Conservation (phyloP, 2,113 vertebrate genomes). For the Hippocampus abdominalis region DNA sequence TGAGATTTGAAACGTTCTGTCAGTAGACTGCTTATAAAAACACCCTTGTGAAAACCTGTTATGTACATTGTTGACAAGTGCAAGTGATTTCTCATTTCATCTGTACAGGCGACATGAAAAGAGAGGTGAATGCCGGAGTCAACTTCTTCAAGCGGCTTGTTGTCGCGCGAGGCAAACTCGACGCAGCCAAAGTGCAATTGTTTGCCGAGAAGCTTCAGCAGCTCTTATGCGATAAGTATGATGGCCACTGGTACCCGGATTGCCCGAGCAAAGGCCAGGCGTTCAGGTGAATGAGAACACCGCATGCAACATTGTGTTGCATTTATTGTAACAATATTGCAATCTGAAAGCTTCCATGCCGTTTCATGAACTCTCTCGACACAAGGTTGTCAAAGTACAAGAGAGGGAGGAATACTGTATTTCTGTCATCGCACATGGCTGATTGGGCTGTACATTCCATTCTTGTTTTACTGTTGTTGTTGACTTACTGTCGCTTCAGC, state of each 20-base stretch:
- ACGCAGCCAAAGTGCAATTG: constrained; percentile 70
- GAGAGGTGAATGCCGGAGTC: constrained; percentile 86
- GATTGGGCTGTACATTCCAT: neutral
- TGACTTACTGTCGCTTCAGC: neutral
- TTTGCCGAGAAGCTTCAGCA: constrained; percentile 81
- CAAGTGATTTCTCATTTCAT: neutral
- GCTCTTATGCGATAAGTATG: constrained; percentile 81
- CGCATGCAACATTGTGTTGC: neutral
- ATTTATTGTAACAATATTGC: neutral
- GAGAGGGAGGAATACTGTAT: neutral
- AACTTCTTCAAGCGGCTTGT: constrained; percentile 85
- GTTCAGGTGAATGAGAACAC: constrained; percentile 76
- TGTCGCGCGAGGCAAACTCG: constrained; percentile 76
- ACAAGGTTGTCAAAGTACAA: too few relatives aligned
- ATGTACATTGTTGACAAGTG: neutral
- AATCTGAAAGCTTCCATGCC: too few relatives aligned
- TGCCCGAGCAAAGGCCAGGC: constrained; percentile 86
- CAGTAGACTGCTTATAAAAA: neutral
- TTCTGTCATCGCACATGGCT: neutral
- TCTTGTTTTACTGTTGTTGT: neutral
- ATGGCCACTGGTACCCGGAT: constrained; percentile 86
- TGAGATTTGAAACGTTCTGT: too few relatives aligned
- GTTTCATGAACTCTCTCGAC: too few relatives aligned
- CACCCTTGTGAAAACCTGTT: neutral
- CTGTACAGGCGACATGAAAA: constrained; percentile 78